These are phyloP conservation scores for Carcharodon carcharias DNA, from an alignment of 2,797 vertebrate genomes.

Conservation along the genomic window DNA sequence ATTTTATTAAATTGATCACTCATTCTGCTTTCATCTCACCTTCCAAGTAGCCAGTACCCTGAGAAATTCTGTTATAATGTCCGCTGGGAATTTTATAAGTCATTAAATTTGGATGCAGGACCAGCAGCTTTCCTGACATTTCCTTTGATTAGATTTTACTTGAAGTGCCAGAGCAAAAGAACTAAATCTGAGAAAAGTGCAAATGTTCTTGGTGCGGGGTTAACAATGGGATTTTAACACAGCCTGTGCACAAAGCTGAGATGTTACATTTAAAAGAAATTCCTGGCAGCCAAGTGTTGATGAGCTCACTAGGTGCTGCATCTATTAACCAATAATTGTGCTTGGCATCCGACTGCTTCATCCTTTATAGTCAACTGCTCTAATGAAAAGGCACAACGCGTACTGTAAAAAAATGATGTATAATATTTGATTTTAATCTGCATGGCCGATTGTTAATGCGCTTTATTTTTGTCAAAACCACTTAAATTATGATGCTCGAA, in stretches of 20 bases:
- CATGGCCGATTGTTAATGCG: neutral
- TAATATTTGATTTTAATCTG: neutral
- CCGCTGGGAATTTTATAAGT: neutral
- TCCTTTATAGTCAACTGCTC: neutral
- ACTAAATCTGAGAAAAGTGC: neutral
- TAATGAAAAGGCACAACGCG: neutral
- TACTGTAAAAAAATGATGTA: neutral
- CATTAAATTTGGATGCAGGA: neutral
- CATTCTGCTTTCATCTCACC: neutral
- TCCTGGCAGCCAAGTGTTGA: neutral
- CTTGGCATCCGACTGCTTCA: neutral
- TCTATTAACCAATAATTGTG: neutral
- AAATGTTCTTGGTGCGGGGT: neutral
- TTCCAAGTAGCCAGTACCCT: neutral
- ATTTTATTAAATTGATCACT: neutral
- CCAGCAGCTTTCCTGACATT: no score
- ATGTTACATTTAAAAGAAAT: neutral
- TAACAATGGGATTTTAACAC: neutral
- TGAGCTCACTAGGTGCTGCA: neutral
- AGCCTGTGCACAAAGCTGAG: neutral
- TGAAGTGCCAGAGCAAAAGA: neutral
- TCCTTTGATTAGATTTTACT: neutral
- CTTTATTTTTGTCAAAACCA: neutral
- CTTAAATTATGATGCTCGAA: neutral
- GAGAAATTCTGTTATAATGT: neutral